Evolutionary conservation across 2,113 vertebrate species (phyloP).

Genomic region (Tringa solitaria): DNA sequence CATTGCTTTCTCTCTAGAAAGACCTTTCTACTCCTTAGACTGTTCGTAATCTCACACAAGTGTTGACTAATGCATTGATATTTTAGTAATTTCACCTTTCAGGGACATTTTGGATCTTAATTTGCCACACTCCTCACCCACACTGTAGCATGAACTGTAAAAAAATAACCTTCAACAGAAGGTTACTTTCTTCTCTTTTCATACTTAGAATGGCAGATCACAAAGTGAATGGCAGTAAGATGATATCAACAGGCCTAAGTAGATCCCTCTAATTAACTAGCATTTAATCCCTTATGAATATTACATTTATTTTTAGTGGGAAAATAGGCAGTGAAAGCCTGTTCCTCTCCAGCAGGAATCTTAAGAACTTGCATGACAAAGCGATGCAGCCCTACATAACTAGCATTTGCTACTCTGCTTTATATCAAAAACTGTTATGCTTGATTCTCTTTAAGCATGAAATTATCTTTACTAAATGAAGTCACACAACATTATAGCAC

Average conservation of each 20-base stretch:
- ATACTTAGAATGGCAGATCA: neutral
- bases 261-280: neutral
- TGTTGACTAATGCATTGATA: neutral
- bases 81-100: constrained; percentile 17
- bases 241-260: neutral
- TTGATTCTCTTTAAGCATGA: neutral
- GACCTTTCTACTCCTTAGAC: neutral
- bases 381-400: neutral
- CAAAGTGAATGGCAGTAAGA: neutral
- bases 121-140: neutral
- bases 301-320: neutral
- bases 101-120: neutral
- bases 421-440: neutral
- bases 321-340: neutral
- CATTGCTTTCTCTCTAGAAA: neutral
- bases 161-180: neutral
- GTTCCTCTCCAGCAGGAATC: neutral
- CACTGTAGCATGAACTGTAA: neutral
- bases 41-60: neutral
- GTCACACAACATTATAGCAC: neutral
- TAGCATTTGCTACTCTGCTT: neutral
- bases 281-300: neutral
- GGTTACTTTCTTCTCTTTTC: neutral
- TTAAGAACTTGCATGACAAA: neutral
- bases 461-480: neutral